These are phyloP conservation scores for Conopomorpha cramerella DNA, from an alignment of 1,140 invertebrate species.

Conservation along the genomic window DNA sequence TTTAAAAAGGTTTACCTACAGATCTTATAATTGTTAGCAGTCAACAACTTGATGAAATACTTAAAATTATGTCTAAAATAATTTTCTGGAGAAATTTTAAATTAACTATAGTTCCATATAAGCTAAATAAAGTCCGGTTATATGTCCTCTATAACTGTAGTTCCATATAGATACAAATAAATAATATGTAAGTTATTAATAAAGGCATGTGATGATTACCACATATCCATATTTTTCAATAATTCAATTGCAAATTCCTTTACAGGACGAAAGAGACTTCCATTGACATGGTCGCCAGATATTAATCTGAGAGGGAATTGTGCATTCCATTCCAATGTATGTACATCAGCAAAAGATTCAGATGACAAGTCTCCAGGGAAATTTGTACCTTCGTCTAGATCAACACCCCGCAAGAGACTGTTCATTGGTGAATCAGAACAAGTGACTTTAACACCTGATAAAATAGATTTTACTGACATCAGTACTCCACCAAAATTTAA, in stretches of 20 bases:
- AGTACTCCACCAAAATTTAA: conserved; percentile 64
- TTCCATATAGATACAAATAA: not conserved
- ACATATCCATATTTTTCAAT: not conserved
- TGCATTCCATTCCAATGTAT: conserved; percentile 55
- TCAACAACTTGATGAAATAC: not conserved
- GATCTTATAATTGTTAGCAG: not conserved
- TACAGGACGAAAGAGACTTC: conserved; percentile 57
- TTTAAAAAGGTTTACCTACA: not conserved
- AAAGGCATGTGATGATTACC: too few species aligned
- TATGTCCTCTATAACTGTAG: not conserved
- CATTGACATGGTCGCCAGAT: conserved; percentile 73
- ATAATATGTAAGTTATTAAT: too few species aligned
- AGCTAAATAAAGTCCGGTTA: not conserved
- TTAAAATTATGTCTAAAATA: not conserved
- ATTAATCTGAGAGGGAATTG: conserved; percentile 61
- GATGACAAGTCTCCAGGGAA: conserved; percentile 46
- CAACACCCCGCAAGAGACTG: conserved; percentile 67
- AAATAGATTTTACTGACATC: conserved; percentile 43
- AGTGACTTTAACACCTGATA: conserved; percentile 45
- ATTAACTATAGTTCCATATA: not conserved
- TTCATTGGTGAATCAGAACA: conserved; percentile 55
- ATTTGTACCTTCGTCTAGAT: conserved; percentile 58
- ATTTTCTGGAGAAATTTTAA: not conserved
- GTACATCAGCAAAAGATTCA: conserved; percentile 62
- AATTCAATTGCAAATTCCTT: not conserved